A percentile compares a stretch with the other conserved stretches of the same genome.
Conservation (phyloP, 35 echinoderm and acorn worm species). For the Lytechinus pictus region DNA sequence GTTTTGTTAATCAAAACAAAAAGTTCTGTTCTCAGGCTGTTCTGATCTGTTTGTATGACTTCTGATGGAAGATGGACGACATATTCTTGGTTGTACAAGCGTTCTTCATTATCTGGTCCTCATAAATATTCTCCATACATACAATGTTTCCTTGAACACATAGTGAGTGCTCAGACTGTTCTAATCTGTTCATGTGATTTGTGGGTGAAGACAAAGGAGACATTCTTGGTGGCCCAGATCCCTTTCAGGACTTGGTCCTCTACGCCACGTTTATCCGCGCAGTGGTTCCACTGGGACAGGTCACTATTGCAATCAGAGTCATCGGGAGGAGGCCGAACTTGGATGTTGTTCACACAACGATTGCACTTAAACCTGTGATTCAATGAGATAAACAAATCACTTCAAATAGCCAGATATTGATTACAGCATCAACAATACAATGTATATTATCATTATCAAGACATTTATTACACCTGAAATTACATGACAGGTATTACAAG, state of each 20-base stretch:
- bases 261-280: slow-evolving; percentile 75
- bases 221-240: slow-evolving; percentile 59
- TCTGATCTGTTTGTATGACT: slow-evolving; percentile 89
- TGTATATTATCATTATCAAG: too few relatives aligned
- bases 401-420: too few relatives aligned
- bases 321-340: slow-evolving; percentile 71
- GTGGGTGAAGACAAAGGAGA: slow-evolving; percentile 95
- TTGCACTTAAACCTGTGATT: slow-evolving; percentile 78
- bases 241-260: slow-evolving; percentile 74
- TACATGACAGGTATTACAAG: too few relatives aligned
- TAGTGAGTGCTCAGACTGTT: slow-evolving; percentile 66
- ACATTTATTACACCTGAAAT: too few relatives aligned
- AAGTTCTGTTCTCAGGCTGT: slow-evolving; percentile 57
- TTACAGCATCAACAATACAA: too few relatives aligned
- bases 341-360: slow-evolving; percentile 95
- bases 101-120: slow-evolving; percentile 69
- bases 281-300: slow-evolving; percentile 87
- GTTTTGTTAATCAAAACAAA: background rate
- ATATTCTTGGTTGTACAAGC: slow-evolving; percentile 56
- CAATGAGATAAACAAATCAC: too few relatives aligned
- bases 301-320: slow-evolving; percentile 89
- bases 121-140: background rate
- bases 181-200: slow-evolving; percentile 96
- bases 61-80: slow-evolving; percentile 87
- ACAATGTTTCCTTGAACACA: background rate